Conservation (phyloP, 64 coral and sea anemone genomes). For the Dendrophyllia cribrosa region DNA sequence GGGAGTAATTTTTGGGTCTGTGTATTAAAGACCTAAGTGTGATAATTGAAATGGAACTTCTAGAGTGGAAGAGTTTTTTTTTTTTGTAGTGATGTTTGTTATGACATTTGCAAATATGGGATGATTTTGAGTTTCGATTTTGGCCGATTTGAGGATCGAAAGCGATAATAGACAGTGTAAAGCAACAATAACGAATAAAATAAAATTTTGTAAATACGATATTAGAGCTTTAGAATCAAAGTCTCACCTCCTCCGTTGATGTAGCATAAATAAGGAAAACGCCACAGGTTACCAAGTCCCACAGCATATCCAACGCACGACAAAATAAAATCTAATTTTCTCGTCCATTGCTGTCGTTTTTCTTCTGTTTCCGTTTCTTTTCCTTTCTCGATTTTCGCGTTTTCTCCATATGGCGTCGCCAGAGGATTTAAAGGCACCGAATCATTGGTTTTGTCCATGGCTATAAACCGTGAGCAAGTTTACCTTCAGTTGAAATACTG, state of each 20-base stretch:
- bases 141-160: no score
- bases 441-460: background rate
- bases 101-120: no score
- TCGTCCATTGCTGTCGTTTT: conserved; percentile 26
- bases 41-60: no score
- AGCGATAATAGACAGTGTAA: background rate
- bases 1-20: no score
- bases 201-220: no score
- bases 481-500: no score
- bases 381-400: no score
- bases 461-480: background rate
- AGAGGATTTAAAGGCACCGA: background rate
- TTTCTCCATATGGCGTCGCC: background rate
- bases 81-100: no score
- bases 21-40: no score
- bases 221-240: no score
- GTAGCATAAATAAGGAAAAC: conserved; percentile 25
- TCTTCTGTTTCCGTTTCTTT: background rate
- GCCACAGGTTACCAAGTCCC: conserved; percentile 26
- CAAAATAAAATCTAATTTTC: conserved; percentile 41
- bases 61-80: no score
- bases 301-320: conserved; percentile 25
- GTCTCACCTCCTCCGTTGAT: conserved; percentile 44
- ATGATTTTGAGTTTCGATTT: no score
- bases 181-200: background rate